These are phyloP conservation scores for Diadophis punctatus DNA, from an alignment of 2,113 vertebrate genomes.

Conservation along the genomic window DNA sequence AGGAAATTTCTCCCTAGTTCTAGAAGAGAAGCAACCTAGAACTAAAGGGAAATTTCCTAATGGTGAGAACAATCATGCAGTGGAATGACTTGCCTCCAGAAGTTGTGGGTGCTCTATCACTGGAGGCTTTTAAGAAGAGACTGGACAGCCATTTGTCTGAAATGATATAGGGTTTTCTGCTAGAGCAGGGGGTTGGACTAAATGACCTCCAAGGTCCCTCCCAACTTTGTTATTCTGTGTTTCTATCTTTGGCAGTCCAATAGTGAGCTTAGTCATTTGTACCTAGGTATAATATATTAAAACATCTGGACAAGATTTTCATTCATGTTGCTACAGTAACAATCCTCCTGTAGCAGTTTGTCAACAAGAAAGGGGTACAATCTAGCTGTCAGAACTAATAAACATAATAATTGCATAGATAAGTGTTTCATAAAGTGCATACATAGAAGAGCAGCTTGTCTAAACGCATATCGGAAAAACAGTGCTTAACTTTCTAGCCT, in stretches of 20 bases:
- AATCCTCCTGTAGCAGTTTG: neutral
- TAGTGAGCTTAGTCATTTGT: neutral
- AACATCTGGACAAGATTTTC: neutral
- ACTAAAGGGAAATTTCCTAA: neutral
- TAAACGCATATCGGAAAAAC: conserved; percentile 44
- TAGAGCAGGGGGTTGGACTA: neutral
- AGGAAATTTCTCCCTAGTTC: neutral
- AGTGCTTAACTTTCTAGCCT: conserved; percentile 55
- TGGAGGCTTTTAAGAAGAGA: neutral
- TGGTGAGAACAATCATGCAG: neutral
- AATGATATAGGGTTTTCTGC: neutral
- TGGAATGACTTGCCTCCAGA: neutral
- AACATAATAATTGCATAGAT: conserved; percentile 62
- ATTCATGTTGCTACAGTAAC: conserved; percentile 32
- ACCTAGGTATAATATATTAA: neutral
- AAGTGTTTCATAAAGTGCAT: conserved; percentile 62
- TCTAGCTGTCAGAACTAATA: conserved; percentile 59
- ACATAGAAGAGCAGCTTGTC: conserved; percentile 48
- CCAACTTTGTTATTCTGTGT: neutral
- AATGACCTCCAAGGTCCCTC: neutral
- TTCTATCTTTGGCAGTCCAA: neutral
- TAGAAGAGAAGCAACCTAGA: neutral
- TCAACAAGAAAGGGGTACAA: conserved; percentile 19
- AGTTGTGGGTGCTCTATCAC: neutral
- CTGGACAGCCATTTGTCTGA: neutral